Base-by-base conservation (phyloP, 2,797 vertebrate species). In the Somateria mollissima region DNA sequence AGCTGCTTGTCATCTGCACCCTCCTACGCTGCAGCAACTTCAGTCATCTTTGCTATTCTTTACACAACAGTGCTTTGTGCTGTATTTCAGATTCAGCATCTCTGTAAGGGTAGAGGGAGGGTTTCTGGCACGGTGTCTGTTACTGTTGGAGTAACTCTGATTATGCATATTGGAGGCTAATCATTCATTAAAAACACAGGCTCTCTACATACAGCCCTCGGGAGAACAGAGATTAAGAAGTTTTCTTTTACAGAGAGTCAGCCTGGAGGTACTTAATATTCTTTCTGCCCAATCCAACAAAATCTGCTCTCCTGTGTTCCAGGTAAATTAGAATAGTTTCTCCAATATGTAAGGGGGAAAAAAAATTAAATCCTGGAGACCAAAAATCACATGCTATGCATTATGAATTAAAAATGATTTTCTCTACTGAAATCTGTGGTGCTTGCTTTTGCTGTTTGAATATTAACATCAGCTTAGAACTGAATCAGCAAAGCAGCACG, bases 351-450 rank as follows among this genome's bases (percentile, higher is more conserved):
- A 74, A 89, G 41, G 9, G 3, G 2, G 34, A 10, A 6, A 3
- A 2, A 3, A 1, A 1, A 3, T 7, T 8, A 20, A 37, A 53
- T 79, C 47, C 57, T 20, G 28, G 39, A 83, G 62, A 84, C n/a
- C 37, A 74, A 86, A 90, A 92, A 74, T 57, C 65, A 62, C 81
- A 51, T 3, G 30, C 47, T 79, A 82, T 3, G 11, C 3, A 1
- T 78, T 86, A 66, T 91, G 92, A 94, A 96, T 95, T 93, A 84
- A 90, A 96, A 94, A 95, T 83, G 0, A 84, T 90, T 34, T 85
- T 49, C 57, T 74, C 81, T 65, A 45, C 79, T 76, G 56, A 96
- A 84, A 60, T 86, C 72, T 2, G 0, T 9, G n/a, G 39, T 1
- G 6, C 75, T 84, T 64, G 57, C 28, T 94, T 20, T 74, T 65